Base-by-base conservation (phyloP, 2,888 invertebrate species). In the Bellardia bayeri region DNA sequence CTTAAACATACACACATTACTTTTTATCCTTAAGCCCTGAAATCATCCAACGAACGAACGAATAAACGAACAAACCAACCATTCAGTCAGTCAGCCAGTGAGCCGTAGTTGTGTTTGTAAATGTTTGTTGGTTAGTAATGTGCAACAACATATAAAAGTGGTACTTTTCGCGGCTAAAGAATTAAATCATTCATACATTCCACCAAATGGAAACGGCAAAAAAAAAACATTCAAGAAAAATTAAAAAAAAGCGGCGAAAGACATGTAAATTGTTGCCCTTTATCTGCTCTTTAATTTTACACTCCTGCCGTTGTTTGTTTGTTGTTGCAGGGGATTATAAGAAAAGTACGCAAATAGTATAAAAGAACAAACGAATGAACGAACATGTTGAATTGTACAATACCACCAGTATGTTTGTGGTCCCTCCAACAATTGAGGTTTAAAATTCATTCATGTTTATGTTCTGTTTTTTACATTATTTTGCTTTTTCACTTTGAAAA, bases 181-280 rank as follows among this genome's bases (percentile, higher is more conserved):
- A 87, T 87, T 87, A 84, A 87, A 87, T 87, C 87, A 87, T 87
- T 87, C 84, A 84, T 81, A 84, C 87, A 78, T 87, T 87, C 78
- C 75, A 71, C 61, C 84, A 84, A 84, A 81, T 74, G 54, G 54
- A 75, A 82, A 45, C 61, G n/a, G 81, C 56, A 74, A 82, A 74
- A 66, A 68, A 37, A 37, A 37, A 37, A 37, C 37, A 51, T 45
- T 42, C 61, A 51, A 82, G 51, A 49, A 81, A 80, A 64, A 74
- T 54, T 37, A 14, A 68, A 74, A 33, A 71, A 54, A 82, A 82
- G n/a, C 45, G 51, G 58, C 37, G 49, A 74, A 79, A 82, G 84
- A 81, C 81, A 87, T 87, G 84, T 78, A 87, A 87, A 87, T 87
- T 84, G 72, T 84, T 87, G 87, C 78, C 76, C 84, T 87, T 84